Base-by-base conservation (phyloP, 2,888 invertebrate species). In the Aleiodes leptofemur region DNA sequence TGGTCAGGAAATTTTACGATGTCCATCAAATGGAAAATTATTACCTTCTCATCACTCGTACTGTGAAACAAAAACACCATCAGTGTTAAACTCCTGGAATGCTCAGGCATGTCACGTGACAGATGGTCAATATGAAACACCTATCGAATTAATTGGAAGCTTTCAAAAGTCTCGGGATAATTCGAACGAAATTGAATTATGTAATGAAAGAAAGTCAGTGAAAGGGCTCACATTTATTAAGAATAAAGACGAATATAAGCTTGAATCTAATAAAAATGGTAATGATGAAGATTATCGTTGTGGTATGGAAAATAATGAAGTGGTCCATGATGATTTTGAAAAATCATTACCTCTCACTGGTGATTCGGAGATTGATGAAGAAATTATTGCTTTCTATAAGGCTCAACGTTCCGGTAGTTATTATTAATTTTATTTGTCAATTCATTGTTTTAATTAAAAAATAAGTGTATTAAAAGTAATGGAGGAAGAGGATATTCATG, bases 281-380 rank as follows among this genome's bases (percentile, higher is more conserved):
- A 51, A 23, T 23, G 23, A 51, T 51, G 51, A 51, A 14, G 13
- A 51, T 14, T 14, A 51, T 51, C 14, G 6, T n/a, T 13, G 14
- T 53, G 16, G 6, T 53, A 16, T 53, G 9, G 23, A 23, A 50
- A 68, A 13, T 1, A 73, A 68, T 6, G 68, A 86, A 43, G 11
- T 8, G 43, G 43, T 8, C 11, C 43, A 11, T 1, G 43, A 43
- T 43, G 43, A 43, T 57, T 89, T 90, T 78, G 83, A 87, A 70
- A 86, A 87, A 74, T 86, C 87, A 1, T 85, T 91, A 31, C 89
- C 90, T 8, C 80, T 91, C 29, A 91, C 91, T 11, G 91, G 91
- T 1, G 91, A 91, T 81, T 82, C 84, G 4, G 90, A 90, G 77
- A 89, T 91, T 14, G 91, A 91, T 81, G 89, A 90, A 73, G 91